Base-by-base conservation (phyloP, 2,113 vertebrate species). In the Nematolebias whitei region DNA sequence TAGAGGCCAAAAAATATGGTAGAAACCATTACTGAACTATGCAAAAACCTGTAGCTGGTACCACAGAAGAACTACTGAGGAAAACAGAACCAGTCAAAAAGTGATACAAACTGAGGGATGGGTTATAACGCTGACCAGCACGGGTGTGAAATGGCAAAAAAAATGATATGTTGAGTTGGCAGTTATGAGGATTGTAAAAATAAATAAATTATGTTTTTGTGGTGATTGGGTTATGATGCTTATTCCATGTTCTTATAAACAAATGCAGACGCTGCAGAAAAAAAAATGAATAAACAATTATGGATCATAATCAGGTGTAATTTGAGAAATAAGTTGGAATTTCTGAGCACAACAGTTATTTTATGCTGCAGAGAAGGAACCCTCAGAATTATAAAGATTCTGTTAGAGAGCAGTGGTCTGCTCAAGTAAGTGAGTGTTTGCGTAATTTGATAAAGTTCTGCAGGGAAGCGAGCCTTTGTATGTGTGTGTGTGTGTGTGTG, bases 21-120 rank as follows among this genome's bases (percentile, higher is more conserved):
- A n/a, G 26, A 3, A 29, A 89, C 80, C 82, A 71, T 80, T 74
- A 76, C 61, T 84, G 35, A 49, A 93, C n/a, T n/a, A n/a, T n/a
- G n/a, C n/a, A 93, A 91, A 89, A 92, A 91, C 7, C 10, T 5
- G 84, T 87, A 74, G 68, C 64, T 56, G 66, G 79, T 58, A 79
- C 89, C 82, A 86, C 83, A 83, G 83, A 87, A 89, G 83, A 85
- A 82, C 81, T 61, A 80, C 83, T 48, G 73, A 76, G 70, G 90
- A 92, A 93, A 92, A n/a, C n/a, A n/a, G n/a, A n/a, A n/a, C n/a
- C n/a, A n/a, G n/a, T n/a, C n/a, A n/a, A n/a, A n/a, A n/a, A n/a
- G n/a, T n/a, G n/a, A n/a, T n/a, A n/a, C n/a, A n/a, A n/a, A n/a
- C n/a, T n/a, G n/a, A n/a, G 24, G 79, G 63, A 35, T 71, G 53